phyloP scores from a whole-genome alignment of 2,888 invertebrate species.

The Icerya purchasi region DNA sequence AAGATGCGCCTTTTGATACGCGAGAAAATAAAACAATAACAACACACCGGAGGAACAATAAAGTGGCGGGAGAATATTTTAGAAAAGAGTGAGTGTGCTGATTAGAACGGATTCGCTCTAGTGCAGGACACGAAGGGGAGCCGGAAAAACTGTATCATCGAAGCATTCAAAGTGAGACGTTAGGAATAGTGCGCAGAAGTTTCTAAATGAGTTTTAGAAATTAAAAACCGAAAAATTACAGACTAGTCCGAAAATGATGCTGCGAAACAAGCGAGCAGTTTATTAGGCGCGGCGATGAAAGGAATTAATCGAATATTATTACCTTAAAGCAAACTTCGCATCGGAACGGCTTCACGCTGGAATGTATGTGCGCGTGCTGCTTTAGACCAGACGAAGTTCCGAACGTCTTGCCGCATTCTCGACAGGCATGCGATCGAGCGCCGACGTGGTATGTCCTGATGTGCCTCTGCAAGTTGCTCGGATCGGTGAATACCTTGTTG shows the following conservation, averaged over 20 bases:
- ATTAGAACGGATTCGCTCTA: no score
- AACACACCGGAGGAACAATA: no score
- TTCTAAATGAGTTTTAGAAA: background rate
- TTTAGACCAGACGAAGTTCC: conserved; percentile 92
- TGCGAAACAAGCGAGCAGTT: background rate
- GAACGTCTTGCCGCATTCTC: conserved; percentile 97
- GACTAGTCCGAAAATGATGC: background rate
- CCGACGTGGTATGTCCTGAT: conserved; percentile 89
- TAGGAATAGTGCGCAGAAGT: conserved; percentile 1
- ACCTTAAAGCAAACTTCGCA: conserved; percentile 90
- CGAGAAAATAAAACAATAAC: no score
- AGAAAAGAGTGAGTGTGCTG: no score
- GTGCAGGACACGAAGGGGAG: no score
- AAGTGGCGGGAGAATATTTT: no score
- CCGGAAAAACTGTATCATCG: no score
- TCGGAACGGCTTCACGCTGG: conserved; percentile 91
- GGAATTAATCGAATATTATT: conserved; percentile 22
- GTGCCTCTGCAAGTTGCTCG: conserved; percentile 89
- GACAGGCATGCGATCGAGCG: conserved; percentile 87
- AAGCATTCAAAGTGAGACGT: no score
- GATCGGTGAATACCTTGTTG: conserved; percentile 80
- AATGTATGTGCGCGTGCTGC: conserved; percentile 98
- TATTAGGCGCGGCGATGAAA: background rate
- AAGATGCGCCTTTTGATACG: no score
- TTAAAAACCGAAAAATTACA: background rate